Conservation (phyloP, 2,797 vertebrate species). For the Peromyscus attwateri region DNA sequence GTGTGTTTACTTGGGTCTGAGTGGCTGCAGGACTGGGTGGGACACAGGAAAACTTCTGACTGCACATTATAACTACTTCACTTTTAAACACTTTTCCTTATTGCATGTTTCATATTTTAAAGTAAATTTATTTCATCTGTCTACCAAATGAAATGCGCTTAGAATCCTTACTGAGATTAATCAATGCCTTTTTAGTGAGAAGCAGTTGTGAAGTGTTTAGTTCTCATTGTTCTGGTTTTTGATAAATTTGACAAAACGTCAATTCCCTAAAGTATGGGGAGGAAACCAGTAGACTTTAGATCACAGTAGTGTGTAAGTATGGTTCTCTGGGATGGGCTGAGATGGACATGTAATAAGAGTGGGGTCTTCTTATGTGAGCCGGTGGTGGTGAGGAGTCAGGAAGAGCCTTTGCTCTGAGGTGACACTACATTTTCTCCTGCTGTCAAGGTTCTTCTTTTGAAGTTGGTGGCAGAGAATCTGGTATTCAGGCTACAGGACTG, state of each 20-base stretch:
- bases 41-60: too few species aligned
- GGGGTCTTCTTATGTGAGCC: neutral
- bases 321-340: neutral
- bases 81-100: constrained; percentile 28
- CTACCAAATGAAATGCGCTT: neutral
- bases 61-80: neutral
- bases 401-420: neutral
- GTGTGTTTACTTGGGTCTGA: too few species aligned
- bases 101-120: constrained; percentile 16
- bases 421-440: neutral
- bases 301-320: neutral
- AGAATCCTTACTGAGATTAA: constrained; percentile 24
- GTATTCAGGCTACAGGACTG: neutral
- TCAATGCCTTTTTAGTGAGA: neutral
- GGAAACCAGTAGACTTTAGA: neutral
- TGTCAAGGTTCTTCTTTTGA: neutral
- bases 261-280: constrained; percentile 11
- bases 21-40: too few species aligned
- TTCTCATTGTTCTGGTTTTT: constrained; percentile 27
- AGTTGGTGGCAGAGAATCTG: neutral
- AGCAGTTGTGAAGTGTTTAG: neutral
- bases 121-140: neutral
- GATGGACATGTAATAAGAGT: neutral
- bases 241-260: constrained; percentile 30
- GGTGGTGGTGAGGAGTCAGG: neutral